Evolutionary conservation across 2,888 invertebrate genomes (phyloP).

Genomic region (Zaprionus bogoriensis): DNA sequence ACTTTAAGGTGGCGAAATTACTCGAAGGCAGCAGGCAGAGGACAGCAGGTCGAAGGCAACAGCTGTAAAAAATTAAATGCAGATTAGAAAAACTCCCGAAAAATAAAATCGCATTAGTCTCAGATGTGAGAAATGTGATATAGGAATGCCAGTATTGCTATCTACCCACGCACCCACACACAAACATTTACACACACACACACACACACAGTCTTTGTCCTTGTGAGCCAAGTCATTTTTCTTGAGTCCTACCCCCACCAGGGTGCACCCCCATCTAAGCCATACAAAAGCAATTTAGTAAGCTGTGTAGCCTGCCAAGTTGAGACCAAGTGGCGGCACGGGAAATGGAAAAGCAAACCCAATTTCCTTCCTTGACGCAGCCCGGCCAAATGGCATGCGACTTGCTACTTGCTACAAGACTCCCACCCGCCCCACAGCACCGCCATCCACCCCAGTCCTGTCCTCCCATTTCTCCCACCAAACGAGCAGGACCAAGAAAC

Average conservation of each 20-base stretch:
- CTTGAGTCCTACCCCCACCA: constrained; percentile 47
- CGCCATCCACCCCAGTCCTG: constrained; percentile 9
- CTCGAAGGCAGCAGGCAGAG: no score
- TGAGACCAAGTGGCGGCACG: constrained; percentile 52
- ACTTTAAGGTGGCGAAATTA: constrained; percentile 64
- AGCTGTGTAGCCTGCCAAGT: constrained; percentile 65
- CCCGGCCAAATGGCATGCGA: constrained; percentile 65
- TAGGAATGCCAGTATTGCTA: constrained; percentile 53
- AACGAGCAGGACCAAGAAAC: constrained; percentile 72
- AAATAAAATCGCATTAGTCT: constrained; percentile 75
- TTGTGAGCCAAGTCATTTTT: constrained; percentile 68
- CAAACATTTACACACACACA: constrained; percentile 18
- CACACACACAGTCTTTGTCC: constrained; percentile 49
- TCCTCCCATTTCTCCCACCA: neutral
- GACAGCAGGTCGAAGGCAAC: constrained; percentile 55
- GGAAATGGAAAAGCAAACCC: constrained; percentile 73
- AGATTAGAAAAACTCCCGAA: constrained; percentile 74
- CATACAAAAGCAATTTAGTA: constrained; percentile 69
- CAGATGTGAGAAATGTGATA: constrained; percentile 77
- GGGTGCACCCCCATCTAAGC: constrained; percentile 8
- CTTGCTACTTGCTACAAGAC: constrained; percentile 68
- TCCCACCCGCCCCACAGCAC: constrained; percentile 16
- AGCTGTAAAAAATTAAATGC: constrained; percentile 79
- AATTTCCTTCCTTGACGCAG: constrained; percentile 66
- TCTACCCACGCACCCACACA: constrained; percentile 30